A percentile compares a stretch with the other conserved stretches of the same genome.
Conservation (phyloP, 2,797 vertebrate genomes). For the Cuculus canorus region DNA sequence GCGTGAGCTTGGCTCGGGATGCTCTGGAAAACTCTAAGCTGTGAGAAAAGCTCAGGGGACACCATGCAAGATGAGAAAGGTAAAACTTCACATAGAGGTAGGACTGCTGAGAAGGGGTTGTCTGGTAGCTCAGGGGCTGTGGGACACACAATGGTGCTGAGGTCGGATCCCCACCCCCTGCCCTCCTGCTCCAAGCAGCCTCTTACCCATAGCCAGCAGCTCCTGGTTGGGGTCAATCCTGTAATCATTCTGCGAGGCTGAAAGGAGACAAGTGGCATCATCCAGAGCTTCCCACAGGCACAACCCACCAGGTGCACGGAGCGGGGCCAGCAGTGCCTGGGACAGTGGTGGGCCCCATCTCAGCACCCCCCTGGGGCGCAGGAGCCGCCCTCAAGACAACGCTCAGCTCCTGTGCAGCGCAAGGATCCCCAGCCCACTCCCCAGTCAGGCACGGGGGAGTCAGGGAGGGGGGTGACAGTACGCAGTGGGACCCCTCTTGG, state of each 20-base stretch:
- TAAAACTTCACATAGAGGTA: not conserved
- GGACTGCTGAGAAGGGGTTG: not conserved
- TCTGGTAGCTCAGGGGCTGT: not conserved
- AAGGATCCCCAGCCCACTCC: not conserved
- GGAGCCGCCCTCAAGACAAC: not conserved
- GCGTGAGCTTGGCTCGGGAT: not conserved
- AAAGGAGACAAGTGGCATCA: not conserved
- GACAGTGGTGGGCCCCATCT: rapidly evolving
- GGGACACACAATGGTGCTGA: rapidly evolving
- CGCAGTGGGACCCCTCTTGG: rapidly evolving
- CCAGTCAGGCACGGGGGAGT: not conserved
- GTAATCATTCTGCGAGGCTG: slow-evolving; percentile 91
- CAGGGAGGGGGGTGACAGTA: not conserved
- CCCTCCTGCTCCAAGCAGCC: not conserved
- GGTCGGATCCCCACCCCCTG: rapidly evolving
- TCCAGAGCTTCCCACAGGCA: not conserved
- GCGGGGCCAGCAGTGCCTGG: rapidly evolving
- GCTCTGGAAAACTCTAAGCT: not conserved
- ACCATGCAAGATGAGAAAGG: not conserved
- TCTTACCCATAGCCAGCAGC: slow-evolving; percentile 90
- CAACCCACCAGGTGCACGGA: rapidly evolving
- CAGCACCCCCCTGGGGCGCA: rapidly evolving
- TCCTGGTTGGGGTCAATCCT: slow-evolving; percentile 91
- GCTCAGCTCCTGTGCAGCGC: not conserved
- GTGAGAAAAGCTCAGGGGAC: not conserved